These are phyloP conservation scores for Callospermophilus lateralis DNA, from an alignment of 2,113 vertebrate genomes.

Conservation along the genomic window DNA sequence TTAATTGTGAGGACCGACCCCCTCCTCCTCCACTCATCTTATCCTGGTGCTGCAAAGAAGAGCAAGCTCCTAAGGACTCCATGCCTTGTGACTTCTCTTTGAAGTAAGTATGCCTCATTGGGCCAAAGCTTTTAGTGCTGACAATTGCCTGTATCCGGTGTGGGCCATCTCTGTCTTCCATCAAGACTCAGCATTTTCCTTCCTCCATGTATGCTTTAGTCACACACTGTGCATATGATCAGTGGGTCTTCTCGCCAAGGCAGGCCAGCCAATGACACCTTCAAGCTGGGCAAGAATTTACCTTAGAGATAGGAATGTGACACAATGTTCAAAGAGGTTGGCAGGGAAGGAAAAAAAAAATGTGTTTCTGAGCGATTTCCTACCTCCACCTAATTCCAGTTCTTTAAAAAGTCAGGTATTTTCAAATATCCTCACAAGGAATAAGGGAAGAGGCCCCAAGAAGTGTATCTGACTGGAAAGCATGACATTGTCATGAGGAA, in stretches of 20 bases:
- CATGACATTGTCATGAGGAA: neutral
- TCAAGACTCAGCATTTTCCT: slow-evolving; percentile 34
- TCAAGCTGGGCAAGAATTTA: neutral
- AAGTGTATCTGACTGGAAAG: neutral
- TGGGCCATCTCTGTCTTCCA: slow-evolving; percentile 27
- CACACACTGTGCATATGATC: neutral
- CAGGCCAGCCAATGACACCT: neutral
- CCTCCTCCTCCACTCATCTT: neutral
- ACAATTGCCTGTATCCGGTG: neutral
- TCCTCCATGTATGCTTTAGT: neutral
- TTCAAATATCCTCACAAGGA: neutral
- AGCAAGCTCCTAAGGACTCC: neutral
- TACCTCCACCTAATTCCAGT: neutral
- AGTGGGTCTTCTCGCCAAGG: neutral
- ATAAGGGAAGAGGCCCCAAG: neutral
- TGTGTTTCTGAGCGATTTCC: slow-evolving; percentile 54
- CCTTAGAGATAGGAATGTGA: neutral
- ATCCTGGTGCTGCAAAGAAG: neutral
- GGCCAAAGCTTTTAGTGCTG: neutral
- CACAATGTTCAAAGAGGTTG: neutral
- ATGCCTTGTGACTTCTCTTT: neutral
- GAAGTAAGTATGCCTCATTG: slow-evolving; percentile 56
- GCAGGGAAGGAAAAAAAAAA: neutral
- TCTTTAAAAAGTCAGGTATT: neutral
- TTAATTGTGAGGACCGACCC: neutral